A percentile compares a stretch with the other conserved stretches of the same genome.
Evolutionary conservation across 2,113 vertebrate genomes (phyloP).

Genomic region (Protobothrops flavoviridis): DNA sequence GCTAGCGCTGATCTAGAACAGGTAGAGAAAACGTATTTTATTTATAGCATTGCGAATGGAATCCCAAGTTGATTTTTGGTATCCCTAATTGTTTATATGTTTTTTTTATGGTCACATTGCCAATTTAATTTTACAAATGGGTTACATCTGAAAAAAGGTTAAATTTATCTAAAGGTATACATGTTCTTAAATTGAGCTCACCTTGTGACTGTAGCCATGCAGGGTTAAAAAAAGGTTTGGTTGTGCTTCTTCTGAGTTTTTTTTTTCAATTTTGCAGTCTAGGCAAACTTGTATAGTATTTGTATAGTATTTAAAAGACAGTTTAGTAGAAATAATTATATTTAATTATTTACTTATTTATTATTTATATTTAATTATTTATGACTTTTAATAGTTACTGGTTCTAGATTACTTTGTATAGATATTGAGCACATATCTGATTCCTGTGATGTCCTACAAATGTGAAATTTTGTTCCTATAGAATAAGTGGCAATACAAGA

Average conservation of each 20-base stretch:
- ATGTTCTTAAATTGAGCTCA: background rate
- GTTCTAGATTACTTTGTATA: background rate
- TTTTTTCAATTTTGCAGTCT: background rate
- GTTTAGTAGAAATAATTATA: background rate
- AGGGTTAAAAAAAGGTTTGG: background rate
- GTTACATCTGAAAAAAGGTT: background rate
- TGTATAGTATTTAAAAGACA: background rate
- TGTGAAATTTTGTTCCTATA: background rate
- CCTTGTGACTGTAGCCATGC: background rate
- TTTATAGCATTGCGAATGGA: background rate
- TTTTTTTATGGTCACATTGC: background rate
- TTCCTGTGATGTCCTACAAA: background rate
- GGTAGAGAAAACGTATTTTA: conserved; percentile 60
- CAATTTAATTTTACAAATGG: background rate
- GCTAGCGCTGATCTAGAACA: conserved; percentile 88
- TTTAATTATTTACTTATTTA: background rate
- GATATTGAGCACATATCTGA: background rate
- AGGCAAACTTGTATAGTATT: background rate
- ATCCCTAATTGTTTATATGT: background rate
- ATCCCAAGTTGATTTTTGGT: background rate
- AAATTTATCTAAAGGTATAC: background rate
- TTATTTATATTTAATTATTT: background rate
- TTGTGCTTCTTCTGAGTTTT: background rate
- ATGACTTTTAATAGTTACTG: background rate
- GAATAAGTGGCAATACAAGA: background rate